phyloP scores from a whole-genome alignment of 2,113 vertebrate genomes.

The Ammodramus savannarum region DNA sequence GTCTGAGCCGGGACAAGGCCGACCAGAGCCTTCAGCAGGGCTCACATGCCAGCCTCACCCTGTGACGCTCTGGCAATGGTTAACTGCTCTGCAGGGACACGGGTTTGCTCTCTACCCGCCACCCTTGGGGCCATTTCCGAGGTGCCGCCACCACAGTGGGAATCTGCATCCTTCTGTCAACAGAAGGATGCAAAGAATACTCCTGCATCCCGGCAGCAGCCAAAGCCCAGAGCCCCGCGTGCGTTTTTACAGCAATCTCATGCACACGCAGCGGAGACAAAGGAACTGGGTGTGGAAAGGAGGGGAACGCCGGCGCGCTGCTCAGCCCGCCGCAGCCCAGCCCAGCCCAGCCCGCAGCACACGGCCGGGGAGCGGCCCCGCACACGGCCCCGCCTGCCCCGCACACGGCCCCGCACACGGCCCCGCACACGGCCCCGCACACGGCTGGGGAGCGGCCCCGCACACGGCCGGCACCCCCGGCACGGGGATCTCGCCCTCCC shows the following conservation, averaged over 20 bases:
- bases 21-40: neutral
- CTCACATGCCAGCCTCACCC: neutral
- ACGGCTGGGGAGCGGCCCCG: neutral
- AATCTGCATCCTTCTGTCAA: neutral
- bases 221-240: neutral
- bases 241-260: neutral
- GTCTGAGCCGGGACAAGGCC: neutral
- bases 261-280: neutral
- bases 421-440: too few relatives aligned
- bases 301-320: neutral
- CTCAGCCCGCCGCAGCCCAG: neutral
- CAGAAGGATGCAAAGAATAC: neutral
- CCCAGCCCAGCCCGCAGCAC: neutral
- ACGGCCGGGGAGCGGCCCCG: too few relatives aligned
- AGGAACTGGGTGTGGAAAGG: slow-evolving; percentile 32
- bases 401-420: too few relatives aligned
- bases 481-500: neutral
- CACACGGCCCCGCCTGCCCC: too few relatives aligned
- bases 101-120: neutral
- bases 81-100: neutral
- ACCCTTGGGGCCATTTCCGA: neutral
- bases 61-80: neutral
- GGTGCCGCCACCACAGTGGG: neutral
- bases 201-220: neutral
- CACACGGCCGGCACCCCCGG: fast-evolving